These are phyloP conservation scores for Salmo trutta DNA, from an alignment of 2,797 vertebrate species.

Conservation along the genomic window DNA sequence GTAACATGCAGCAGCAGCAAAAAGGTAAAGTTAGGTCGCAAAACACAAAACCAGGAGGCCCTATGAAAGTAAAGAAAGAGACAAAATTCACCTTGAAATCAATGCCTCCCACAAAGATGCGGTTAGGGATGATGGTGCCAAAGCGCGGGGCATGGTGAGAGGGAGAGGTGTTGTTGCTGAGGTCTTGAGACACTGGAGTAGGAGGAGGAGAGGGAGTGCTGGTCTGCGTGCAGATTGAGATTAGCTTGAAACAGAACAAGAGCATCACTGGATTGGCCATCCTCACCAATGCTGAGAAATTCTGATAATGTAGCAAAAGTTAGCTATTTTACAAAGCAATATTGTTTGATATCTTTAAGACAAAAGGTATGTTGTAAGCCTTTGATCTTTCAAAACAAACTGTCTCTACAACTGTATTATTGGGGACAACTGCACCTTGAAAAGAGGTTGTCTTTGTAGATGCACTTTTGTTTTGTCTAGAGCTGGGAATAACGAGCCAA, in stretches of 20 bases:
- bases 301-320: neutral
- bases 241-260: constrained; percentile 9
- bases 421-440: neutral
- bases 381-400: neutral
- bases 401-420: neutral
- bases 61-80: neutral
- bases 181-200: constrained; percentile 62
- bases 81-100: constrained; percentile 78
- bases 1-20: neutral
- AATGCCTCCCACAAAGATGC: constrained; percentile 87
- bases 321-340: neutral
- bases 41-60: neutral
- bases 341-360: neutral
- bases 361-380: neutral
- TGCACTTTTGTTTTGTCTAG: neutral
- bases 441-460: neutral
- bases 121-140: constrained; percentile 82
- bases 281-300: neutral
- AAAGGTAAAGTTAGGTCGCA: neutral
- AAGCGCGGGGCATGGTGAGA: constrained; percentile 59
- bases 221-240: constrained; percentile 60
- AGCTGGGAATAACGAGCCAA: neutral
- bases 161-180: constrained; percentile 21
- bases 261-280: neutral
- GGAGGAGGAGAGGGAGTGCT: constrained; percentile 71